Base-by-base conservation (phyloP, 2,888 invertebrate species). In the Masnerella sp. region DNA sequence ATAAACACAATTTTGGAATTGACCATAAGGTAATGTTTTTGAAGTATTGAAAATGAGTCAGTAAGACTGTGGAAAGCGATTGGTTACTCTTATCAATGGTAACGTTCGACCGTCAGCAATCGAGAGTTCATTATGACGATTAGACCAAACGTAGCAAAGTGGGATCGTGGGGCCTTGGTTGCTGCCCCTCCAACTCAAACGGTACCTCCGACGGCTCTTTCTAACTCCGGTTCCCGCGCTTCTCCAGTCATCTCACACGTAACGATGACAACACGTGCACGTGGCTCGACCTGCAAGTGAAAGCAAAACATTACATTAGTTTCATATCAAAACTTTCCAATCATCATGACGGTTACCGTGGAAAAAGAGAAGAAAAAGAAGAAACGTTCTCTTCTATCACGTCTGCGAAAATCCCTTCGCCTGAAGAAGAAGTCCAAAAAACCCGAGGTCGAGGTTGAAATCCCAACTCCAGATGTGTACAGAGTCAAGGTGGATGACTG, bases 401-500 rank as follows among this genome's bases (percentile, higher is more conserved):
- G 30, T 15, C 7, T 74, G 7, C 34, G 54, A 4, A 54, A 56
- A n/a, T 70, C 74, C 7, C 56, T 74, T 30, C 56, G 61, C 14
- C 45, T 30, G 0, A 59, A 52, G 52, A 58, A 59, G 32, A 30
- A 40, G 1, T 47, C 30, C 22, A 0, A n/a, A 17, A 49, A 40
- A 18, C 45, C 32, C 14, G 51, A 40, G 7, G 30, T 67, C 2
- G 14, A 18, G 38, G 14, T 36, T 4, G 14, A 12, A 3, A 42
- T n/a, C n/a, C 11, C 11, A 36, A 34, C 34, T 15, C 9, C 7
- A 11, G 30, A 56, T 20, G 1, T 11, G 22, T 64, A 34, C 11
- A 49, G 25, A 47, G 71, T 65, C 65, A 65, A 71, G 64, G 64
- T 28, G 12, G 52, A 65, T 58, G 51, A 65, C 28, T 59, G 65